phyloP scores from a whole-genome alignment of 2,113 vertebrate species.

The Brachirus orientalis region DNA sequence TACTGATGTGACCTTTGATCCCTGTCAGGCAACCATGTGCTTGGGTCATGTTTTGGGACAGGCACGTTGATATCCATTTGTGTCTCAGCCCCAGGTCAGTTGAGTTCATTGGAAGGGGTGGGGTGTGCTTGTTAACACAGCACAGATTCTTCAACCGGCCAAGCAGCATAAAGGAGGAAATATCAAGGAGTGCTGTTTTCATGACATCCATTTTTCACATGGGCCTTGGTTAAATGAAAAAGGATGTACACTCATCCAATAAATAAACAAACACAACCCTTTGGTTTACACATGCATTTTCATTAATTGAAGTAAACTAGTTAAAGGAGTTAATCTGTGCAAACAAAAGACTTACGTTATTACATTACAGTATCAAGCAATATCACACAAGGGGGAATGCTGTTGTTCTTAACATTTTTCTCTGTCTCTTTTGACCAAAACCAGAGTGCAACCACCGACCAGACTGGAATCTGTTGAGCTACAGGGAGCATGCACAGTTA shows the following conservation, averaged over 20 bases:
- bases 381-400: too few relatives aligned
- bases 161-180: slow-evolving; percentile 12
- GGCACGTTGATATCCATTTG: slow-evolving; percentile 63
- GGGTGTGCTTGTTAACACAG: slow-evolving; percentile 46
- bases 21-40: slow-evolving; percentile 75
- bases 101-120: slow-evolving; percentile 56
- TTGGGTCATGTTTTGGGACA: slow-evolving; percentile 73
- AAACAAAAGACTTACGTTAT: too few relatives aligned
- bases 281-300: too few relatives aligned
- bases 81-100: slow-evolving; percentile 45
- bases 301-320: too few relatives aligned
- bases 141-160: slow-evolving; percentile 15
- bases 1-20: slow-evolving; percentile 68
- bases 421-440: too few relatives aligned
- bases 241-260: not conserved
- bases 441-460: too few relatives aligned
- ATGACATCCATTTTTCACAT: slow-evolving; percentile 36
- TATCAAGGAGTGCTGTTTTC: slow-evolving; percentile 24
- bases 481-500: too few relatives aligned
- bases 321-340: too few relatives aligned
- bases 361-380: too few relatives aligned
- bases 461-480: too few relatives aligned
- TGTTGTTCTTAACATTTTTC: too few relatives aligned
- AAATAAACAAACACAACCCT: too few relatives aligned
- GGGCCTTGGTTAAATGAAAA: not conserved